Conservation (phyloP, 2,113 vertebrate species). For the Psephotus haematonotus region DNA sequence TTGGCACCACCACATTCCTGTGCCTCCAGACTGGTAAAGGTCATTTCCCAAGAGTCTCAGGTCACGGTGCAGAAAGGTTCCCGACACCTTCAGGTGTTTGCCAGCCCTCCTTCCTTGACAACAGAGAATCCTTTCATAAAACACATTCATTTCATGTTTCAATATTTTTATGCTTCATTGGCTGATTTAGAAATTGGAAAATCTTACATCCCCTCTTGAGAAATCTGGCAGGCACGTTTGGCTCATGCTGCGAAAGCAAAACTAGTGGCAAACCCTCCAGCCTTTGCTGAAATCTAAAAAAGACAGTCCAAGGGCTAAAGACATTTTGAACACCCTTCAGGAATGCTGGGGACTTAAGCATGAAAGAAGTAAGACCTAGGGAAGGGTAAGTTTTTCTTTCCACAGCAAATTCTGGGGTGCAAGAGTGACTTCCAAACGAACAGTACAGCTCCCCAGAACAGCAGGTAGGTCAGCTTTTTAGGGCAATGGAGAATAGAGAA, state of each 20-base stretch:
- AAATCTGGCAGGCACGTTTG: slow-evolving; percentile 57
- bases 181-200: slow-evolving; percentile 69
- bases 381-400: not conserved
- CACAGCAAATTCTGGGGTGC: not conserved
- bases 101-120: slow-evolving; percentile 56
- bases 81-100: slow-evolving; percentile 16
- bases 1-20: slow-evolving; percentile 34
- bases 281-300: slow-evolving; percentile 15
- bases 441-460: not conserved
- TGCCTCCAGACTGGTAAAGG: slow-evolving; percentile 35
- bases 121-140: slow-evolving; percentile 76
- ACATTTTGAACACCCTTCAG: not conserved
- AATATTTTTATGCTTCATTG: slow-evolving; percentile 58
- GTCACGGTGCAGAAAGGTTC: slow-evolving; percentile 57
- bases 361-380: not conserved
- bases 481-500: not conserved
- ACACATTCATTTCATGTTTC: slow-evolving; percentile 60
- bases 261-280: slow-evolving; percentile 38
- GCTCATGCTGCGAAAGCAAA: slow-evolving; percentile 17
- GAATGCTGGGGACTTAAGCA: not conserved
- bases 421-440: not conserved
- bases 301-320: not conserved
- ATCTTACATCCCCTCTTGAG: slow-evolving; percentile 58
- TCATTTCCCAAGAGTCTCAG: slow-evolving; percentile 37
- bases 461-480: not conserved